Base-by-base conservation (phyloP, 2,113 vertebrate genomes). In the Mola mola region DNA sequence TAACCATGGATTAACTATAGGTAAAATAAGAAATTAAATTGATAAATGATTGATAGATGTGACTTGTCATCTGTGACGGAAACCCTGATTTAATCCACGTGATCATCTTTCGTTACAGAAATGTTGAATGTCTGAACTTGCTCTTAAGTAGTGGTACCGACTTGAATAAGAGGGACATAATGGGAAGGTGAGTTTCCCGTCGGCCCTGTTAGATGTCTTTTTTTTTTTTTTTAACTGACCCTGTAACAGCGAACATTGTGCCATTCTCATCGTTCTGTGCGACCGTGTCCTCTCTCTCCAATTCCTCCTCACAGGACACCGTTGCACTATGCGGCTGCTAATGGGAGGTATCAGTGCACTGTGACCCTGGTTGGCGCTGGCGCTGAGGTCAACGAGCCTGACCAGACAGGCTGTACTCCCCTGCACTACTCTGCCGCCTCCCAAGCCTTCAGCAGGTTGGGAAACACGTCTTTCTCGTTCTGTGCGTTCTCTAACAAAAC, bases 51-150 rank as follows among this genome's bases (percentile, higher is more conserved):
- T n/a, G 33, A 33, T 1, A 9, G 0, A 3, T 10, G 2, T 29
- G 19, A 26, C 13, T 6, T 25, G 29, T 16, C 10, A 2, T 57
- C 9, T 34, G 28, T 56, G 62, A 13, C 17, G n/a, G n/a, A n/a
- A n/a, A n/a, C n/a, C n/a, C n/a, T n/a, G n/a, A n/a, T 29, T 25
- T 6, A 17, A 25, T 31, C 37, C 11, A 19, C 10, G 28, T 38
- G 1, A 2, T 15, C 4, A 0, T 72, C 3, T 66, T 5, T 55
- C 19, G 78, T 59, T 21, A 2, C 76, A 98, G 96, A 91, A 98
- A 97, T 41, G 93, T 98, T 89, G 96, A 98, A 93, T 98, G 96
- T 97, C 94, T 98, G 92, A 96, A 98, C 88, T 93, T 97, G 94
- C 94, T 98, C 84, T 93, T 98, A 91, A 96, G 95, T 92, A 97